Base-by-base conservation (phyloP, 2,797 vertebrate genomes). In the Huso huso region DNA sequence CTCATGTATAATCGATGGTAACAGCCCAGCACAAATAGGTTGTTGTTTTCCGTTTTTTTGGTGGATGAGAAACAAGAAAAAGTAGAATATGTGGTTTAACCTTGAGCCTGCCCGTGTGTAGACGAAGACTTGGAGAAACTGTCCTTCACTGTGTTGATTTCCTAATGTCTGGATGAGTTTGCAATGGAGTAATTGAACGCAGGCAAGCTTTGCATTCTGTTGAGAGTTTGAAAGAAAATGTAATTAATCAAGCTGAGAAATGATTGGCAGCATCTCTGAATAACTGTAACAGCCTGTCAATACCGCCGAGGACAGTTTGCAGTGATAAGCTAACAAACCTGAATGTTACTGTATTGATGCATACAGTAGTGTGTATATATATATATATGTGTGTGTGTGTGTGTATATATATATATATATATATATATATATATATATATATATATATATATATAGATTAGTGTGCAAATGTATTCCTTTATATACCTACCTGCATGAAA, bases 331-430 rank as follows among this genome's bases (percentile, higher is more conserved):
- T 53, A 53, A 53, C 52, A 6, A 11, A 58, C 55, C 13, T 13
- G 55, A 11, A 58, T 7, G 13, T 58, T 58, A 58, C 55, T 12
- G 11, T 58, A 58, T 58, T 58, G 55, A 58, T n/a, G 55, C 55
- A 58, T 13, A 58, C 37, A 37, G 37, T 37, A 37, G 5, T 37
- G 5, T 37, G 75, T 79, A 74, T 75, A 68, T 72, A 37, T 4
- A 37, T 4, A 37, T 4, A 37, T 4, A 1, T 18, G 15, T 18
- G 15, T 18, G 15, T 18, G 15, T 18, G 15, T 18, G 15, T 18
- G 15, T 18, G 1, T 18, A 18, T 18, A 18, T 18, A 18, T 18
- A 18, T 18, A 37, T 5, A 5, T 5, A 37, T 5, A 37, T 5
- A 37, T 5, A 37, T 5, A 37, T 5, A 37, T 5, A n/a, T n/a